Base-by-base conservation (phyloP, 2,888 invertebrate species). In the Hofmannophila pseudospretella region DNA sequence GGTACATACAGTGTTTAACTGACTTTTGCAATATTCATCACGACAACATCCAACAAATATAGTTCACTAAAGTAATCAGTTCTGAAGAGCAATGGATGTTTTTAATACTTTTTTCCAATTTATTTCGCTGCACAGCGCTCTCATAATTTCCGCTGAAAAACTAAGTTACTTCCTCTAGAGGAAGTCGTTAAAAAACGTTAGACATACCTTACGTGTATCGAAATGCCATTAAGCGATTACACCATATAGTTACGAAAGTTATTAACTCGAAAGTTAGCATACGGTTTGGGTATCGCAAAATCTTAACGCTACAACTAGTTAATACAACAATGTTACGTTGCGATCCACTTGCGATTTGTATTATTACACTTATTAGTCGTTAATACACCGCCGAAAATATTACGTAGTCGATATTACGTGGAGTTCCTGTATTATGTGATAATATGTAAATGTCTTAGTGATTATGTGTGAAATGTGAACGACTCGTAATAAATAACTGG, bases 211-310 rank as follows among this genome's bases (percentile, higher is more conserved):
- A 25, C 33, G 23, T 29, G 25, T 42, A 30, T 35, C 19, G 51
- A 56, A 51, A 53, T 45, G 42, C 47, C 39, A 54, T 58, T 57
- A 51, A 43, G 39, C 50, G 47, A 54, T 58, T 49, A 44, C 38
- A 39, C 19, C 32, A 41, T 54, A 57, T 55, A 48, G 49, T 58
- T 59, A 61, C 47, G 61, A 66, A 62, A 60, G 52, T 56, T 55
- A 67, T 58, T 51, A 56, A 58, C 61, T 53, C 38, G 63, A 66
- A 67, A 66, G 60, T 64, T 55, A 36, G 44, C 47, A 42, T 45
- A 44, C 35, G 42, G 13, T 33, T n/a, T 30, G 29, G 7, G 14
- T 60, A 67, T 65, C 62, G 54, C 42, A 41, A 49, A 57, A 67
- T 65, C 59, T 64, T 53, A 52, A 58, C 58, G 66, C 58, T 63